Base-by-base conservation (phyloP, 2,888 invertebrate genomes). In the Stramonita haemastoma region DNA sequence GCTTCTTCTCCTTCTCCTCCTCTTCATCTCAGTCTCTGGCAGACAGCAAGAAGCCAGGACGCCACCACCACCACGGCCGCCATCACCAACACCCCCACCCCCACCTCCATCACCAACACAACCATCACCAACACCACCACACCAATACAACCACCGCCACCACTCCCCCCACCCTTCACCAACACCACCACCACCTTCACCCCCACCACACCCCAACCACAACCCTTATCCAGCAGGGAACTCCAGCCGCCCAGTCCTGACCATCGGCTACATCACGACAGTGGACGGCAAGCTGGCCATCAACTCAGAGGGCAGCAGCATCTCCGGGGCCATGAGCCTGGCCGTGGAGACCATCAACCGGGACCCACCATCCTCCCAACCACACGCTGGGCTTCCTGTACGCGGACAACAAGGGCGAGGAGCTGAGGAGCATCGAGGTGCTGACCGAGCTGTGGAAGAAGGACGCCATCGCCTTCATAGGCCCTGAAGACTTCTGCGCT, bases 401-500 rank as follows among this genome's bases (percentile, higher is more conserved):
- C 70, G 91, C 90, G 4, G 92, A 92, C 89, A 91, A 91, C 90
- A 56, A 56, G 26, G 90, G 90, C 29, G 17, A 87, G 29, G 87
- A 90, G 8, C 88, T 92, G 34, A 36, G 6, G 22, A 90, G 90
- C 26, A 36, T 92, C 36, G 32, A 26, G 46, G 89, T 91, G 19
- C 88, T 92, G 26, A 92, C 92, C 29, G 91, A 91, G 19, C 92
- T 91, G 73, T 97, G 98, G 96, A 98, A 98, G 96, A 97, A 97
- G 89, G 98, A 98, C 4, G 98, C 98, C 89, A 97, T 98, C 66
- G 98, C 98, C 87, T 98, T 99, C 97, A 98, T 99, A 96, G 99
- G 99, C 6, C 99, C 99, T 2, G 99, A 99, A 96, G 98, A 98
- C 90, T 97, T 97, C 88, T 99, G 99, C 92, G 97, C 97, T 95